Evolutionary conservation across 1,140 invertebrate genomes (phyloP).

Genomic region (Drosophila yakuba): DNA sequence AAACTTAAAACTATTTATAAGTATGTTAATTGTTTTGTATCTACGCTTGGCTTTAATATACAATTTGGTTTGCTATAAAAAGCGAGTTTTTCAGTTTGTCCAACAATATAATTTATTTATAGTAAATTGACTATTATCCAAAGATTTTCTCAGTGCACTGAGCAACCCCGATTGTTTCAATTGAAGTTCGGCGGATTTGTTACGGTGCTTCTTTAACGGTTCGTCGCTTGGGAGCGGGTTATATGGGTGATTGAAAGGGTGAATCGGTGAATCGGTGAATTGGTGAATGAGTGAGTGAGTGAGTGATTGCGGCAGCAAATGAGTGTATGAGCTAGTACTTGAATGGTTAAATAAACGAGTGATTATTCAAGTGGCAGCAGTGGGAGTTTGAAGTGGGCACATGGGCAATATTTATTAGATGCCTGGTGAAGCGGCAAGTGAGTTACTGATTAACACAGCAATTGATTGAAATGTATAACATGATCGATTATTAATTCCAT

Average conservation of each 20-base stretch:
- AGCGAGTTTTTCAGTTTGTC: too few species aligned
- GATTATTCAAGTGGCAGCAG: slow-evolving; percentile 6
- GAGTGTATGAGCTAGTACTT: slow-evolving; percentile 8
- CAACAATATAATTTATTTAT: too few species aligned
- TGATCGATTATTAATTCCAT: not conserved
- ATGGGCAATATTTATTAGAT: not conserved
- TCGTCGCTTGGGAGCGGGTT: slow-evolving; percentile 11
- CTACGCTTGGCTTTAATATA: too few species aligned
- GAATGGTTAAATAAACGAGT: slow-evolving; percentile 3
- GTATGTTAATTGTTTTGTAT: too few species aligned
- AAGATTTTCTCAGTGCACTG: not conserved
- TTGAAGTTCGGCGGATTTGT: not conserved
- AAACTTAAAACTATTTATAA: too few species aligned
- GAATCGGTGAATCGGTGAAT: not conserved
- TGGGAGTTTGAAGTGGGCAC: slow-evolving; percentile 2
- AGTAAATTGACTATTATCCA: too few species aligned
- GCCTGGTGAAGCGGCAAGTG: not conserved
- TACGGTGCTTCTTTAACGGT: slow-evolving; percentile 11
- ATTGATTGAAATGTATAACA: not conserved
- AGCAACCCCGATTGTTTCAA: not conserved
- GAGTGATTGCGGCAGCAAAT: not conserved
- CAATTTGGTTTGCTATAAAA: too few species aligned
- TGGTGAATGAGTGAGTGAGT: slow-evolving; percentile 4
- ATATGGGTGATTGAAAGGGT: slow-evolving; percentile 1
- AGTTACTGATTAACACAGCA: not conserved